Percentiles rank a stretch among this genome's conserved stretches.
Conservation (phyloP, 2,797 vertebrate genomes). For the Molossus molossus region DNA sequence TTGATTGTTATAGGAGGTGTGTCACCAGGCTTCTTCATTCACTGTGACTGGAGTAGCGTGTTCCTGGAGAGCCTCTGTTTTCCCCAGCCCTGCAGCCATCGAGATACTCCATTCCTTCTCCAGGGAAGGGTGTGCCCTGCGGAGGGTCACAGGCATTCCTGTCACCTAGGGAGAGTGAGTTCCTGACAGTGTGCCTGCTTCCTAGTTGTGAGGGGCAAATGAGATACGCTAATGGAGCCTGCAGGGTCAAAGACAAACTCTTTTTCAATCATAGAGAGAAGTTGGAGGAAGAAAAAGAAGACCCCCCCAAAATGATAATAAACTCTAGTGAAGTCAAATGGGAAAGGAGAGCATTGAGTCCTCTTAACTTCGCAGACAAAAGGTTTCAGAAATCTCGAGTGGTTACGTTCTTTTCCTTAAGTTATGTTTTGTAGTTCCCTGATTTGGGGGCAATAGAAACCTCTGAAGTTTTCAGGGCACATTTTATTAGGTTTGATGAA, state of each 20-base stretch:
- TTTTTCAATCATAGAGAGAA: not conserved
- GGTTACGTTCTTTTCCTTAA: not conserved
- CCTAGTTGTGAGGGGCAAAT: not conserved
- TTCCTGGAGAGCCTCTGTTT: not conserved
- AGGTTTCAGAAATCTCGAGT: not conserved
- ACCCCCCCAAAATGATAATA: not conserved
- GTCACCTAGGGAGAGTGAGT: not conserved
- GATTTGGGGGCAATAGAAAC: not conserved
- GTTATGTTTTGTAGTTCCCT: not conserved
- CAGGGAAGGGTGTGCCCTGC: not conserved
- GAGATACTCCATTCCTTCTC: not conserved
- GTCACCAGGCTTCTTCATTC: not conserved
- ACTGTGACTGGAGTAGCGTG: not conserved
- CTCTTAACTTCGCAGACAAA: not conserved
- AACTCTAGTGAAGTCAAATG: not conserved
- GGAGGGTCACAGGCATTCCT: not conserved
- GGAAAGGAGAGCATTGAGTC: not conserved
- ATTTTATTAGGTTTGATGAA: slow-evolving; percentile 30
- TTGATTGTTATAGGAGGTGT: not conserved
- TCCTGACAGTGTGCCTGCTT: not conserved
- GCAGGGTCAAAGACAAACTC: not conserved
- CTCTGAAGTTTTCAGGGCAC: slow-evolving; percentile 19
- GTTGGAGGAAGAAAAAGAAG: not conserved
- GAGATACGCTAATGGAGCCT: no score
- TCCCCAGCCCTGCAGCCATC: no score